These are phyloP conservation scores for Lagorchestes hirsutus DNA, from an alignment of 2,797 vertebrate genomes.

Conservation along the genomic window DNA sequence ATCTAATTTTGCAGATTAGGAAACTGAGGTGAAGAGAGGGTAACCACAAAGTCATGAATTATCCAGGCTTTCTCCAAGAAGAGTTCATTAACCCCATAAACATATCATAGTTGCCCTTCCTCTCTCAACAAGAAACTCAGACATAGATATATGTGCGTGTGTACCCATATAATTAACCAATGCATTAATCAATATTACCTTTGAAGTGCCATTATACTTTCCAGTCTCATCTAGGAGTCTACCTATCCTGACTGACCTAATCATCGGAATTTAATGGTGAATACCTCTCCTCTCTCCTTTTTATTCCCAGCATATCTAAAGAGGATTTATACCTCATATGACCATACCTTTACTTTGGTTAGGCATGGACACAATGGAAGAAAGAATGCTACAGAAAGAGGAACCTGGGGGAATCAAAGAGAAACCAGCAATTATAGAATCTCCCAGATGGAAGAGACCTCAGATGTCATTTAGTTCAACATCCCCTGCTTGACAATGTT, in stretches of 20 bases:
- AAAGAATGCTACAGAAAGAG: not conserved
- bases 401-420: not conserved
- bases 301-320: not conserved
- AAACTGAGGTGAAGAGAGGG: not conserved
- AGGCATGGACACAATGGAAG: not conserved
- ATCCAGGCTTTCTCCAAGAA: not conserved
- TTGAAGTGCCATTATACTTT: not conserved
- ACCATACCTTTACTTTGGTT: not conserved
- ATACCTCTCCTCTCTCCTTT: not conserved
- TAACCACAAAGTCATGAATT: not conserved
- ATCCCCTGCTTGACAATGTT: slow-evolving; percentile 16
- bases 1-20: not conserved
- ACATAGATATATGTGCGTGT: not conserved
- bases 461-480: not conserved
- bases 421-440: not conserved
- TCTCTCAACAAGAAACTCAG: not conserved
- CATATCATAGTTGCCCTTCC: not conserved
- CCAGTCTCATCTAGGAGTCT: not conserved
- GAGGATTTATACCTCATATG: not conserved
- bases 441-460: not conserved
- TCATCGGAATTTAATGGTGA: not conserved
- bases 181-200: not conserved
- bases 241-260: not conserved
- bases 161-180: not conserved
- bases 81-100: not conserved